Conservation (phyloP, 2,113 vertebrate genomes). For the Hemichromis elongatus region DNA sequence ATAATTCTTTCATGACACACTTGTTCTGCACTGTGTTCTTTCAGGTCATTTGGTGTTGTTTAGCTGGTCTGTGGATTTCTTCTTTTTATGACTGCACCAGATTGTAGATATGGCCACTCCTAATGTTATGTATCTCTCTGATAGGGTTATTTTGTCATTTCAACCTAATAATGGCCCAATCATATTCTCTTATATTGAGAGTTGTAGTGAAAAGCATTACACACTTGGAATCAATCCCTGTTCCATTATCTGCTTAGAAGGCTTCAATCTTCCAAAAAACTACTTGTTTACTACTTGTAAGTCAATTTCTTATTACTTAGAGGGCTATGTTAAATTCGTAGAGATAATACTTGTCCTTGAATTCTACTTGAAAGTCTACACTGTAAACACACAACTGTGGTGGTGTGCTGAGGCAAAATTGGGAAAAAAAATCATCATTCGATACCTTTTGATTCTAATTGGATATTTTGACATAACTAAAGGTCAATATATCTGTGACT, state of each 20-base stretch:
- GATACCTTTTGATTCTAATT: background rate
- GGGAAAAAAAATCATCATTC: no score
- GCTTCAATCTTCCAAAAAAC: background rate
- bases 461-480: background rate
- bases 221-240: background rate
- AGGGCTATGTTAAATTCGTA: background rate
- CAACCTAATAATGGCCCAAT: accelerated
- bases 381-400: background rate
- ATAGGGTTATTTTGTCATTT: background rate
- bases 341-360: background rate
- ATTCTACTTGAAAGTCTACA: background rate
- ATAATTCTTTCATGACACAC: background rate
- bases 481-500: background rate
- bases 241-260: background rate
- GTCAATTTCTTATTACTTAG: background rate
- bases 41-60: background rate
- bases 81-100: background rate
- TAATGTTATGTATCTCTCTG: background rate
- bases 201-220: background rate
- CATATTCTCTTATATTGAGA: background rate
- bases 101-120: background rate
- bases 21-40: background rate
- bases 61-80: background rate
- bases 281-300: background rate
- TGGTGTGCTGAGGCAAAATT: background rate